phyloP scores from a whole-genome alignment of 2,113 vertebrate species.

The Gnathonemus echidnorhynchus region DNA sequence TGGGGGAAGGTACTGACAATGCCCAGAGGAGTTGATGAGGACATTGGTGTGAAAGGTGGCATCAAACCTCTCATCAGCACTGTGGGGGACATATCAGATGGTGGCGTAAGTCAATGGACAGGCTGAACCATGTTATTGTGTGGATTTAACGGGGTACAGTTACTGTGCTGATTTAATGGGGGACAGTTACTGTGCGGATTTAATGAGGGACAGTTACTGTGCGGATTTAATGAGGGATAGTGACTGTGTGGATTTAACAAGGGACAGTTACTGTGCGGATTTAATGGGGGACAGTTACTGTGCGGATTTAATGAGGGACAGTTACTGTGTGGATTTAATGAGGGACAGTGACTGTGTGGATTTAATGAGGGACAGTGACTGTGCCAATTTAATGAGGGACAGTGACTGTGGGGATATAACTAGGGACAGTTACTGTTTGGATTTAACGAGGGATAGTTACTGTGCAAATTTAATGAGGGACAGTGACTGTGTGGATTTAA shows the following conservation, averaged over 20 bases:
- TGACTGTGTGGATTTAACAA: background rate
- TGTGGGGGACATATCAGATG: constrained; percentile 41
- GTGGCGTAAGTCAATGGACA: background rate
- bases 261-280: background rate
- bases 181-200: background rate
- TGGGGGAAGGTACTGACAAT: constrained; percentile 83
- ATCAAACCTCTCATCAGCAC: constrained; percentile 88
- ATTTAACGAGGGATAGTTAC: background rate
- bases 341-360: background rate
- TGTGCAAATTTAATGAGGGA: background rate
- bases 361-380: background rate
- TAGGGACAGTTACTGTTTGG: no score
- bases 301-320: background rate
- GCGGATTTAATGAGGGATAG: rapidly evolving
- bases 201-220: background rate
- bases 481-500: background rate
- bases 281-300: background rate
- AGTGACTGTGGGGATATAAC: no score
- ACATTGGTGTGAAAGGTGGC: constrained; percentile 89
- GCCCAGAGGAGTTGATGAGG: constrained; percentile 74
- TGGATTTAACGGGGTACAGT: constrained; percentile 1
- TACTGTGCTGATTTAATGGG: background rate
- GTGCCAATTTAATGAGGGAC: no score
- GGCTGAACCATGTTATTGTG: background rate
- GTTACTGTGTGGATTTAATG: background rate